A percentile compares a stretch with the other conserved stretches of the same genome.
Evolutionary conservation across 92 coral and sea anemone genomes (phyloP).

Genomic region (Epizoanthus rinbou): DNA sequence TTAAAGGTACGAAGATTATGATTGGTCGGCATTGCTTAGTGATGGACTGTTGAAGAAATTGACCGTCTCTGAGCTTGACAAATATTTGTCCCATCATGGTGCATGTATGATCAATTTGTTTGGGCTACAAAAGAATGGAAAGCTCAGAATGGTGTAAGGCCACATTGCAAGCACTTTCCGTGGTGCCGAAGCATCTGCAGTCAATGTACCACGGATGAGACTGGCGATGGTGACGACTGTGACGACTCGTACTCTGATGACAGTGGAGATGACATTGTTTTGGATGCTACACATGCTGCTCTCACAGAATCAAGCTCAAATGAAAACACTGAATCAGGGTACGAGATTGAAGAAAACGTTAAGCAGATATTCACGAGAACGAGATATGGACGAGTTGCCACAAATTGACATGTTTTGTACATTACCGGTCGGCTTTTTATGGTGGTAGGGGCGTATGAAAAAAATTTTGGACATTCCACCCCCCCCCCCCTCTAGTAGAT

Average conservation of each 20-base stretch:
- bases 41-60: slow-evolving; percentile 22
- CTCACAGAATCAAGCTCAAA: not conserved
- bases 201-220: not conserved
- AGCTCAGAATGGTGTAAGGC: slow-evolving; percentile 28
- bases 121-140: slow-evolving; percentile 24
- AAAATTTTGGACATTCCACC: not conserved
- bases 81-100: slow-evolving; percentile 11
- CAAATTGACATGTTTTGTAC: not conserved
- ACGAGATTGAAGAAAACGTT: not conserved
- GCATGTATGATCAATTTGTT: slow-evolving; percentile 9
- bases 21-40: no score
- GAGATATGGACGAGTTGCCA: not conserved
- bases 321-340: not conserved
- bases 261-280: not conserved
- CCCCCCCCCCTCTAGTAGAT: no score
- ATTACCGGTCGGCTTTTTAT: not conserved
- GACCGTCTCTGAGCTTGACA: slow-evolving; percentile 31
- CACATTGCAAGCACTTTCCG: slow-evolving; percentile 17
- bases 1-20: not conserved
- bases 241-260: slow-evolving; percentile 37
- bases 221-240: slow-evolving; percentile 2
- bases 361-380: not conserved
- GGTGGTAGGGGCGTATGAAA: not conserved
- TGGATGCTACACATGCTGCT: not conserved
- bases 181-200: slow-evolving; percentile 34